Base-by-base conservation (phyloP, 2,888 invertebrate species). In the Notodonta dromedarius region DNA sequence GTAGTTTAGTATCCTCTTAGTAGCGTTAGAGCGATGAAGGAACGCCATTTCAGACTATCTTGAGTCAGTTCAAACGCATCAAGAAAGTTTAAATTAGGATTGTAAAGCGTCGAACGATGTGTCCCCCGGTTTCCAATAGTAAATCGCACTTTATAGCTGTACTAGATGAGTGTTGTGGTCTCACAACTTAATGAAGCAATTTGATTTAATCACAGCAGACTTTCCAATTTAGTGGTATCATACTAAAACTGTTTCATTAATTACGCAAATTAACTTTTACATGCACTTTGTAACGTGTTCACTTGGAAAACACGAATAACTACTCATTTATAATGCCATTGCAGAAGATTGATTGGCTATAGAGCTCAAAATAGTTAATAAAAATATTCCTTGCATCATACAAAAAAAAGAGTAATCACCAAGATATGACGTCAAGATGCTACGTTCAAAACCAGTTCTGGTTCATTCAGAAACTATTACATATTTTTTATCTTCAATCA, bases 381-480 rank as follows among this genome's bases (percentile, higher is more conserved):
- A 42, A 11, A 9, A 42, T 42, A 42, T 9, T 9, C 42, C 9
- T 42, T 42, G 42, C 42, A 42, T 4, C 42, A 1, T 4, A 42
- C 9, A 11, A 42, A 42, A 48, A 8, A 50, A 50, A 50, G 4
- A 14, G 50, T 14, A 50, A 50, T 50, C 56, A 57, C 24, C 61
- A 66, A 65, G 60, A 66, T 65, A 68, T 66, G 63, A 68, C 68
- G 70, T 65, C 66, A 67, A 66, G 66, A 73, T 67, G 60, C 59
- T 61, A 65, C 60, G 70, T 59, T 61, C 58, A 60, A 68, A 77
- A 76, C 82, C 74, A 71, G 82, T 82, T 79, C 73, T 53, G 61
- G 67, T 68, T 73, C 80, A 81, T 81, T 82, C 82, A 80, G 80
- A 74, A 74, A 75, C 66, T 60, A 77, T 78, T 64, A 58, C 58